These are phyloP conservation scores for Noctua pronuba DNA, from an alignment of 2,888 invertebrate species.

Conservation along the genomic window DNA sequence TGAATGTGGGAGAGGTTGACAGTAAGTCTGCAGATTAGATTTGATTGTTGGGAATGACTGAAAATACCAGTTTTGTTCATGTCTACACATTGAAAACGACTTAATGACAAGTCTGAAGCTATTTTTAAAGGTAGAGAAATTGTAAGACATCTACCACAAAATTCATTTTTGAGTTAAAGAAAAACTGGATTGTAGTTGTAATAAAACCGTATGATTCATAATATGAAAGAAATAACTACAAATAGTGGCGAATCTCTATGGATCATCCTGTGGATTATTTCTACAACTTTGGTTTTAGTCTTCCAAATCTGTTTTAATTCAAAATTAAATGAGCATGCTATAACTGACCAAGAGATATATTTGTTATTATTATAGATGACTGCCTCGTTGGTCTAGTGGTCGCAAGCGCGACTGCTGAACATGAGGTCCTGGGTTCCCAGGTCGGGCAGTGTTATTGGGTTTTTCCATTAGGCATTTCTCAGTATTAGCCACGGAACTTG, in stretches of 20 bases:
- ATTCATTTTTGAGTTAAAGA: neutral
- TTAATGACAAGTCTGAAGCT: too few relatives aligned
- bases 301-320: too few relatives aligned
- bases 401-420: neutral
- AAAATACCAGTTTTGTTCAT: neutral
- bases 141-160: neutral
- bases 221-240: neutral
- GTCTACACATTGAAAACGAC: neutral
- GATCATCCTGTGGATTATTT: neutral
- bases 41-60: neutral
- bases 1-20: neutral
- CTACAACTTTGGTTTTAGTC: neutral
- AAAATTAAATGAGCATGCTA: neutral
- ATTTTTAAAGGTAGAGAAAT: neutral
- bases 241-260: neutral
- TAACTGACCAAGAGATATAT: constrained; percentile 3
- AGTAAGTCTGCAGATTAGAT: neutral
- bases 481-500: neutral
- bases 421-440: neutral
- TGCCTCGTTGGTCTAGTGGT: neutral
- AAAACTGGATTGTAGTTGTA: neutral
- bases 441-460: neutral
- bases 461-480: neutral
- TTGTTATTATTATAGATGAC: neutral
- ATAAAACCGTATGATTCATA: neutral